phyloP scores from a whole-genome alignment of 2,113 vertebrate genomes.

The Heptranchias perlo region DNA sequence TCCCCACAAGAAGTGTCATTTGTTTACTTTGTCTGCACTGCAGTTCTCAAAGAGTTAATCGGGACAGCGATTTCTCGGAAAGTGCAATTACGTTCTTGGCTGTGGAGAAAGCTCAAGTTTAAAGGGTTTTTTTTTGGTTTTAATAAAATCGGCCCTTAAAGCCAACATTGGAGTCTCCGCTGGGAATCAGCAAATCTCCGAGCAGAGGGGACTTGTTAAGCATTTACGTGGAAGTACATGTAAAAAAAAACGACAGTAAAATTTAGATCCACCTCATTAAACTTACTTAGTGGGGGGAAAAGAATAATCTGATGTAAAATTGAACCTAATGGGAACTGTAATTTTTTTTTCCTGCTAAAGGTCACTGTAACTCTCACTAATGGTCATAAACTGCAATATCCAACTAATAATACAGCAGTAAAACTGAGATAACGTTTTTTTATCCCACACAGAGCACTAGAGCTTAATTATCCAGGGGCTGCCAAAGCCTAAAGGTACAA shows the following conservation, averaged over 20 bases:
- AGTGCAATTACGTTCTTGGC: neutral
- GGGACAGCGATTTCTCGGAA: neutral
- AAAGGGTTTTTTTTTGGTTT: neutral
- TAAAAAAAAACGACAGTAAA: neutral
- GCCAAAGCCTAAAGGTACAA: neutral
- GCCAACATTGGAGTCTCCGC: neutral
- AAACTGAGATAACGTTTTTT: neutral
- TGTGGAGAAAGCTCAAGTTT: neutral
- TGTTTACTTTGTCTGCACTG: neutral
- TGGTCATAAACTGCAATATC: neutral
- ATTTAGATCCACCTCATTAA: conserved; percentile 13
- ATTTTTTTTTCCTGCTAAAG: neutral
- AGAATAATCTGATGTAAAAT: neutral
- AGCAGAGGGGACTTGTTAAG: neutral
- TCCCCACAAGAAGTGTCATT: neutral
- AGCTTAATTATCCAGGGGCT: neutral
- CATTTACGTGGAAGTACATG: neutral
- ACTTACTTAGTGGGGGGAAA: neutral
- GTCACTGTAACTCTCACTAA: neutral
- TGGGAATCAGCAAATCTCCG: neutral
- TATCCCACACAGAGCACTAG: neutral
- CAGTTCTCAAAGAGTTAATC: neutral
- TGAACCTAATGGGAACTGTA: conserved; percentile 11
- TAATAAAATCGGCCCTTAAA: neutral
- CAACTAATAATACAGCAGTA: neutral